Evolutionary conservation across 2,113 vertebrate species (phyloP).

Genomic region (Aix galericulata): DNA sequence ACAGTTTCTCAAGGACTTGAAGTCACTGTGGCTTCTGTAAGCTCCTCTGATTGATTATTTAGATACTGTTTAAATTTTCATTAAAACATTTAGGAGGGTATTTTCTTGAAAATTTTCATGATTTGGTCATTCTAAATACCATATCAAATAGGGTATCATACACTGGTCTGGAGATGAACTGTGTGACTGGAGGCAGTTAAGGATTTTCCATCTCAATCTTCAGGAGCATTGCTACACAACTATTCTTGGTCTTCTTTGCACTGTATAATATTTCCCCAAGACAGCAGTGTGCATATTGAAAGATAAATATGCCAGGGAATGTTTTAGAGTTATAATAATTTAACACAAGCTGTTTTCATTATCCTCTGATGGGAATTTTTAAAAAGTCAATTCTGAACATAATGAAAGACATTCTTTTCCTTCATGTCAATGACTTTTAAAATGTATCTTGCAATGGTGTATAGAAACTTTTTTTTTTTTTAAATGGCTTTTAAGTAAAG

Average conservation of each 20-base stretch:
- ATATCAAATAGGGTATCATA: accelerated
- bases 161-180: background rate
- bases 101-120: background rate
- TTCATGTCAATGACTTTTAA: background rate
- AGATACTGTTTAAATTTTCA: background rate
- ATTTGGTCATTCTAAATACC: background rate
- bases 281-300: background rate
- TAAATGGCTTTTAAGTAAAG: background rate
- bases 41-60: background rate
- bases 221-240: background rate
- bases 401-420: constrained; percentile 5
- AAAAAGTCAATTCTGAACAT: background rate
- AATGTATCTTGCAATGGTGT: background rate
- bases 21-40: background rate
- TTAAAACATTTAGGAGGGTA: background rate
- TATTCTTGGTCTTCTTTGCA: background rate
- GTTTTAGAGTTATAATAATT: constrained; percentile 18
- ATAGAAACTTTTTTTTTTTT: background rate
- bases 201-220: background rate
- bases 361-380: background rate
- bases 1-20: background rate
- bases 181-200: accelerated
- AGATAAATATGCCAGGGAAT: background rate
- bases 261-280: background rate
- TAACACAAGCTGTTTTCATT: constrained; percentile 32